These are phyloP conservation scores for Leptodactylus fuscus DNA, from an alignment of 2,113 vertebrate species.

Conservation along the genomic window DNA sequence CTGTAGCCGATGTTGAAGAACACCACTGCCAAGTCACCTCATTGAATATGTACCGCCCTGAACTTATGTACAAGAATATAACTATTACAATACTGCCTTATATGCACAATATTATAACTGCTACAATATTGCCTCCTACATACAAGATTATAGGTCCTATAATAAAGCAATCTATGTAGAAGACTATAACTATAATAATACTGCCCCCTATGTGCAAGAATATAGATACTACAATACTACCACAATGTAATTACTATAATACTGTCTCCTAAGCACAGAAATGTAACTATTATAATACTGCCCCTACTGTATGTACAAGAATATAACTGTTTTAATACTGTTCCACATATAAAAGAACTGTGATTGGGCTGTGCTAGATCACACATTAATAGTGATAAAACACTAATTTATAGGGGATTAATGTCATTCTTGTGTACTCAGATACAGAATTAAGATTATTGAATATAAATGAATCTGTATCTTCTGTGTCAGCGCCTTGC, in stretches of 20 bases:
- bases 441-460: background rate
- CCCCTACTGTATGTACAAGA: background rate
- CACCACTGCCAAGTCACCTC: too few relatives aligned
- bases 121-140: background rate
- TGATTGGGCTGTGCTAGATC: too few relatives aligned
- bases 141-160: background rate
- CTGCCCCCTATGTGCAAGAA: background rate
- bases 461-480: background rate
- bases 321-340: background rate
- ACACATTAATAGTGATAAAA: too few relatives aligned
- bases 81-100: too few relatives aligned
- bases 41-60: too few relatives aligned
- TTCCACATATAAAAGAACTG: too few relatives aligned
- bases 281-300: background rate
- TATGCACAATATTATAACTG: too few relatives aligned
- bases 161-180: background rate
- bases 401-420: too few relatives aligned
- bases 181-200: constrained; percentile 9
- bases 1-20: too few relatives aligned
- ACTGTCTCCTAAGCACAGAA: background rate
- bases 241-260: too few relatives aligned
- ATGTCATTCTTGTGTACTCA: background rate
- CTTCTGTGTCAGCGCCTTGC: background rate
- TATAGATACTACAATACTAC: too few relatives aligned
- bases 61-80: too few relatives aligned